Conservation (phyloP, 2,113 vertebrate genomes). For the Talpa occidentalis region DNA sequence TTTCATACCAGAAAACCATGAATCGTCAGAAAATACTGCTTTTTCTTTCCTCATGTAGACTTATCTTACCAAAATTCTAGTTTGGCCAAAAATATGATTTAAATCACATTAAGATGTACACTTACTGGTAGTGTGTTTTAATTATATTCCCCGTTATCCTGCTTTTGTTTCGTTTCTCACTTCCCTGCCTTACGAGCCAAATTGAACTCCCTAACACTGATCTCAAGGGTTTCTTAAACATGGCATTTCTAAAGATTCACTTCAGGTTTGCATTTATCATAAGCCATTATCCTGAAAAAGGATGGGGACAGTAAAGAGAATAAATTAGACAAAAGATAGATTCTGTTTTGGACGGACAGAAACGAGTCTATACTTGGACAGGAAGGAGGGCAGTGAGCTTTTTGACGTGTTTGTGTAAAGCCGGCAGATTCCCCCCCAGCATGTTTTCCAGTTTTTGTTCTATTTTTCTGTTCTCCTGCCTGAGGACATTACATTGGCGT, state of each 20-base stretch:
- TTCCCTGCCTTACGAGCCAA: neutral
- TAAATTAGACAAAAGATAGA: constrained; percentile 17
- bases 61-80: constrained; percentile 36
- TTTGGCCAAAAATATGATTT: constrained; percentile 34
- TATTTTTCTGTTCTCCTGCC: constrained; percentile 71
- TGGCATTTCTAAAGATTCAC: constrained; percentile 34
- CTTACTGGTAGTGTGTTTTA: constrained; percentile 8
- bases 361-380: neutral
- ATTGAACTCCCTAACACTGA: neutral
- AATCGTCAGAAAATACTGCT: constrained; percentile 16
- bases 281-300: neutral
- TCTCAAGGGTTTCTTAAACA: constrained; percentile 24
- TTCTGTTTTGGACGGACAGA: neutral
- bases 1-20: constrained; percentile 25
- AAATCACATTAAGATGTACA: constrained; percentile 3
- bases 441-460: constrained; percentile 69
- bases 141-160: neutral
- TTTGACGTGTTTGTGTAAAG: constrained; percentile 57
- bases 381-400: neutral
- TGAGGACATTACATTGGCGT: constrained; percentile 70
- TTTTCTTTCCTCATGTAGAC: neutral
- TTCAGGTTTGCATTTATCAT: constrained; percentile 21
- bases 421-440: constrained; percentile 29
- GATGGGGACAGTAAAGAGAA: neutral
- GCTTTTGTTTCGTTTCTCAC: neutral